These are phyloP conservation scores for Eumeta japonica DNA, from an alignment of 1,140 invertebrate species.

Conservation along the genomic window DNA sequence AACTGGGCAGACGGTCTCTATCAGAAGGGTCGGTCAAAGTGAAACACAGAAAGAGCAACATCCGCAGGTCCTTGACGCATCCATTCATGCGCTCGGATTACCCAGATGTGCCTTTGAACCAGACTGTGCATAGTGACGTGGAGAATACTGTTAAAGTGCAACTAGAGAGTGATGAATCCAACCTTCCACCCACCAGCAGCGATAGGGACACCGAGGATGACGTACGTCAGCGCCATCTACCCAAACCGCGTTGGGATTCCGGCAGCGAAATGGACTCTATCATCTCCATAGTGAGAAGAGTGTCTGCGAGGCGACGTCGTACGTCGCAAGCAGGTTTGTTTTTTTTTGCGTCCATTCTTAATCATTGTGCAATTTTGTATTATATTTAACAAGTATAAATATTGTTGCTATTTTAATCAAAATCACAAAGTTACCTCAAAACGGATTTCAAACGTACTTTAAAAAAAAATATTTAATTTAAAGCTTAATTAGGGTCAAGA, in stretches of 20 bases:
- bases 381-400: too few species aligned
- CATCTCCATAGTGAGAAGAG: constrained; percentile 43
- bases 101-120: constrained; percentile 23
- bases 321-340: constrained; percentile 45
- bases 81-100: constrained; percentile 41
- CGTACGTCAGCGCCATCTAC: constrained; percentile 30
- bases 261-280: constrained; percentile 54
- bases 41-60: constrained; percentile 51
- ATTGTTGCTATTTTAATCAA: too few species aligned
- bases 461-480: too few species aligned
- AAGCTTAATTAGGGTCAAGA: too few species aligned
- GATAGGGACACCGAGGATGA: constrained; percentile 50
- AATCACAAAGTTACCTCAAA: too few species aligned
- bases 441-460: too few species aligned
- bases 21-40: constrained; percentile 53
- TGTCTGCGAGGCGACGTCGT: constrained; percentile 44
- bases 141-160: constrained; percentile 21
- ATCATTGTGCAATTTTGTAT: too few species aligned
- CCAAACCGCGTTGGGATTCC: constrained; percentile 44
- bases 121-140: constrained; percentile 28
- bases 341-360: constrained; percentile 1
- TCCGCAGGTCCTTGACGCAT: constrained; percentile 51
- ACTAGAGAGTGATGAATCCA: constrained; percentile 45
- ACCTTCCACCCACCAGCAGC: constrained; percentile 44
- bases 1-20: constrained; percentile 45